Conservation (phyloP, 2,113 vertebrate species). For the Bambusicola thoracicus region DNA sequence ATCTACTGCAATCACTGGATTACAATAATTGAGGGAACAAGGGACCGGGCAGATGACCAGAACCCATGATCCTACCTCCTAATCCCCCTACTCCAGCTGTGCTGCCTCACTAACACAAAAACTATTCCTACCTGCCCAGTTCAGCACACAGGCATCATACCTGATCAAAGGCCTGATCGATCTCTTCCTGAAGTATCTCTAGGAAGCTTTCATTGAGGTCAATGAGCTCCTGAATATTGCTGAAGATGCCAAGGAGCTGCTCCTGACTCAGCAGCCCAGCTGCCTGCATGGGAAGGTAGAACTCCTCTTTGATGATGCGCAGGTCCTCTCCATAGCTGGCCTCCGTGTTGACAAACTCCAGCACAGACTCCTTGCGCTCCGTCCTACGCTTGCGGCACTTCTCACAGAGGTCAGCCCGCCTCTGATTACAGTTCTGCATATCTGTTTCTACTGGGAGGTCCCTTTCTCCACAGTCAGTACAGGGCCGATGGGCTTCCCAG, state of each 20-base stretch:
- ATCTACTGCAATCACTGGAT: background rate
- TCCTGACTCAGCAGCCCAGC: conserved; percentile 86
- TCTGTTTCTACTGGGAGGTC: conserved; percentile 72
- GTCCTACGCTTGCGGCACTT: conserved; percentile 87
- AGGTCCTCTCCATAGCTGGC: conserved; percentile 89
- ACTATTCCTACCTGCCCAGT: background rate
- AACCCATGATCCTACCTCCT: background rate
- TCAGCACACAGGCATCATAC: conserved; percentile 48
- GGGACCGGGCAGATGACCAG: background rate
- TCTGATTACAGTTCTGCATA: conserved; percentile 69
- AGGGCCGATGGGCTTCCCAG: conserved; percentile 86
- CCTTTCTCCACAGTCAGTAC: conserved; percentile 87
- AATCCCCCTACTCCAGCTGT: background rate
- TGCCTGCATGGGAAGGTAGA: conserved; percentile 89
- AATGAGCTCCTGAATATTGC: conserved; percentile 90
- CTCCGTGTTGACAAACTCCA: conserved; percentile 93
- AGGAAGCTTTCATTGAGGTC: conserved; percentile 89
- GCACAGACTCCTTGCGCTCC: conserved; percentile 89
- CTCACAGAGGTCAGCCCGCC: conserved; percentile 83
- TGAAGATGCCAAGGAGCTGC: conserved; percentile 87
- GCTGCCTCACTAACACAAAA: background rate
- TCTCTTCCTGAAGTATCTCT: conserved; percentile 89
- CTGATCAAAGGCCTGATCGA: conserved; percentile 88
- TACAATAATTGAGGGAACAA: background rate
- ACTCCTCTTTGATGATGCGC: conserved; percentile 90